Base-by-base conservation (phyloP, 1,140 invertebrate genomes). In the Homalodisca vitripennis region DNA sequence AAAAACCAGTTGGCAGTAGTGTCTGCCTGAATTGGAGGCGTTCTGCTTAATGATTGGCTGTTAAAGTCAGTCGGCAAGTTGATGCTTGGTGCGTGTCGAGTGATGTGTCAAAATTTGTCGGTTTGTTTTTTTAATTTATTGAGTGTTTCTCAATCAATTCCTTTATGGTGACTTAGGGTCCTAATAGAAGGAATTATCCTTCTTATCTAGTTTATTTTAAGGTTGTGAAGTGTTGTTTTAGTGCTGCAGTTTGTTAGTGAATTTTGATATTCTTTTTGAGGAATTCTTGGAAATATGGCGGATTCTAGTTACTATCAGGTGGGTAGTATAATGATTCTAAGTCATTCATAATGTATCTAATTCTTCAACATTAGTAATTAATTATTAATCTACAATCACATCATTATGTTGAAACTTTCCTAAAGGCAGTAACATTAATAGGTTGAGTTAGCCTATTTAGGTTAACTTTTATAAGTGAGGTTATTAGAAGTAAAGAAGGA, bases 261-360 rank as follows among this genome's bases (percentile, higher is more conserved):
- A n/a, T n/a, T n/a, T 10, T 10, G 3, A 22, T 10, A 51, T 14
- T 51, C 17, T 20, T 3, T 51, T 51, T 3, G 34, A 17, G 22
- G 6, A 20, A 51, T 20, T 51, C 48, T 12, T 3, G 3, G n/a
- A 51, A 71, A 71, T 66, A 71, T 71, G 70, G 70, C 64, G 66
- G 70, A 71, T 30, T 71, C 66, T 3, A 71, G 70, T 68, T 71
- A 71, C 65, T 71, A 71, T 51, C 70, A 71, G 65, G 70, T 71
- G 53, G 64, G 70, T 68, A 34, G 29, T 22, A 60, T 47, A 26
- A n/a, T 55, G 13, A 57, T 66, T 55, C 60, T 24, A 17, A 27
- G 12, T 12, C 10, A 2, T 30, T 48, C 17, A 57, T 53, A 27
- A 26, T 53, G 32, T 14, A 31, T 32, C 55, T 32, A 47, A 2